Base-by-base conservation (phyloP, 2,797 vertebrate genomes). In the Chromobotia macracanthus region DNA sequence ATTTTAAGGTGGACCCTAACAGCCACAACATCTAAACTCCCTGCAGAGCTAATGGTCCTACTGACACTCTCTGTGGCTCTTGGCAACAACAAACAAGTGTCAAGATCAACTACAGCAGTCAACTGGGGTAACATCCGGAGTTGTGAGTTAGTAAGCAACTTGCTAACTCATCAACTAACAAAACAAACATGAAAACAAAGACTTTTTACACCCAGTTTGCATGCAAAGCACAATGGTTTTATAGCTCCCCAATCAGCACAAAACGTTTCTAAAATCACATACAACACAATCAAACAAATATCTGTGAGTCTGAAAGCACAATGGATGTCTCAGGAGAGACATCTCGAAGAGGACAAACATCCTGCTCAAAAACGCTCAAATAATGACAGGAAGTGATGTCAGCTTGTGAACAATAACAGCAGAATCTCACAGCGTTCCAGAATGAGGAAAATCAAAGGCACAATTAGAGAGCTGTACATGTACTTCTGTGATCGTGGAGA, bases 331-430 rank as follows among this genome's bases (percentile, higher is more conserved):
- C 63, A 65, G 60, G 80, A 61, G 68, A 65, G 55, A 50, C 68
- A 71, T 76, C 61, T 78, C 60, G 2, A 46, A 15, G 21, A 72
- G 61, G 63, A 28, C 71, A 86, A 84, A 85, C 82, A 83, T 84
- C 71, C 82, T 79, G 38, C n/a, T n/a, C n/a, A n/a, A n/a, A n/a
- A n/a, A n/a, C 11, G 7, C 41, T 66, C 51, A 67, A 84, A 86
- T 85, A 83, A 86, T 75, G 77, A 77, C 55, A 72, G 87, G 86
- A 88, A 82, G 80, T 74, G 74, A 81, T 72, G 70, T 83, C 80
- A 82, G 21, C 28, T 1, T 44, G 12, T 48, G 67, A 81, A 83
- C 55, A 79, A 79, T 70, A 79, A 63, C 51, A 86, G 31, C 63
- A 83, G 78, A 77, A 78, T 80, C 77, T 72, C 18, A 28, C 48